Evolutionary conservation across 2,888 invertebrate species (phyloP), one percentile per base, ranked within the genome.

Genomic region (Coremacera marginata): DNA sequence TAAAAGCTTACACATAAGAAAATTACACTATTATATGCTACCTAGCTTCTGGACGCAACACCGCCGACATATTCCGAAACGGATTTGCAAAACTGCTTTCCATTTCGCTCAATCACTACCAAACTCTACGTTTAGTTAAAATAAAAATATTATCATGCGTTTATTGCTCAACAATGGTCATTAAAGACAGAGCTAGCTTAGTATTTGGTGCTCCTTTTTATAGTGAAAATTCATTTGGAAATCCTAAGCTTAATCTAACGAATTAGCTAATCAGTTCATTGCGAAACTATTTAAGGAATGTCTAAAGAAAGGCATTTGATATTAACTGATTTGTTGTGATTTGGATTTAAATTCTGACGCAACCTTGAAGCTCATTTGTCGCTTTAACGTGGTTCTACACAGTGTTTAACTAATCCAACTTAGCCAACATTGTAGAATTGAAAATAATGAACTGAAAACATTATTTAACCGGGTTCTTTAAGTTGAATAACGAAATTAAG

Each of bases 41-140:
- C 44, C 88, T 85, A 19, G 88, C 82, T 73, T 87, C 85, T 67
- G 87, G 83, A 8, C 83, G 84, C 71, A 87, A 77, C 68, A 81
- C 87, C 14, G 85, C 85, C 62, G 87, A 83, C 57, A 86, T 82
- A 83, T 87, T 88, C 65, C 80, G 77, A 72, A 83, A 81, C 49
- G 44, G 75, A 76, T 76, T 80, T 70, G 51, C 71, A 49, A 67
- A 75, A 52, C 79, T 78, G 75, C 57, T 80, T 74, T 84, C 84
- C 84, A 84, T 84, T 71, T 22, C 44, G 22, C 14, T 37, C 65
- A 44, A 49, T 49, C 70, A 19, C 78, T 67, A 67, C 31, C 60
- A 73, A 67, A 34, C 34, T 16, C 68, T 60, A 71, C 70, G 73
- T 74, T 75, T 77, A 77, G 65, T 76, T 27, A 55, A 22, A 55